Percentiles rank a stretch among this genome's conserved stretches.
phyloP scores from a whole-genome alignment of 2,888 invertebrate genomes.

The Caenorhabditis panamensis region DNA sequence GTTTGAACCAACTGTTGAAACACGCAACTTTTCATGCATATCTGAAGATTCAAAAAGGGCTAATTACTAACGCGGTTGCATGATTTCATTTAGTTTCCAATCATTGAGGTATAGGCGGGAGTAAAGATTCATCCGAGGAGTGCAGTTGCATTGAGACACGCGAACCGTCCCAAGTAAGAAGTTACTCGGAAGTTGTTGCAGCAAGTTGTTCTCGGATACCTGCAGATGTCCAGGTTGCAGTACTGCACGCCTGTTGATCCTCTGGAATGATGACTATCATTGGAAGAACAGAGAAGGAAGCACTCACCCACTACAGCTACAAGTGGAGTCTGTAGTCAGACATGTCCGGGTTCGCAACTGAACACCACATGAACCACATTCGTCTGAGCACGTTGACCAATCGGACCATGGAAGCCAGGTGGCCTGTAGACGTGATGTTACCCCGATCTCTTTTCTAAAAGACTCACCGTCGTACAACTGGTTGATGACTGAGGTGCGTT shows the following conservation, averaged over 20 bases:
- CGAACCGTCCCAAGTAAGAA: slow-evolving; percentile 48
- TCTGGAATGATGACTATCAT: slow-evolving; percentile 42
- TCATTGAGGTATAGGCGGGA: not conserved
- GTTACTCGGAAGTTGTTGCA: slow-evolving; percentile 65
- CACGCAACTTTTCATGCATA: too few species aligned
- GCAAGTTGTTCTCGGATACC: slow-evolving; percentile 67
- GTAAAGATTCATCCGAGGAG: not conserved
- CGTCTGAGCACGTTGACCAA: slow-evolving; percentile 70
- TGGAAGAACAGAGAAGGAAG: not conserved
- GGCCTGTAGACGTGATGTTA: slow-evolving; percentile 21
- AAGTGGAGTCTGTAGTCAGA: slow-evolving; percentile 57
- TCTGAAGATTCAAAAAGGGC: too few species aligned
- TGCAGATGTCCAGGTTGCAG: slow-evolving; percentile 70
- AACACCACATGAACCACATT: slow-evolving; percentile 73
- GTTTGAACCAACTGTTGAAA: not conserved
- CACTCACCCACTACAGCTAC: slow-evolving; percentile 65
- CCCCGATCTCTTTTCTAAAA: not conserved
- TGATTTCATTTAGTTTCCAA: not conserved
- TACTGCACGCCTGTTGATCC: slow-evolving; percentile 64
- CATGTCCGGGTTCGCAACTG: slow-evolving; percentile 67
- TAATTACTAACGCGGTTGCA: not conserved
- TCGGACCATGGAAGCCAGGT: slow-evolving; percentile 69
- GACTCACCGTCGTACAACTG: slow-evolving; percentile 55
- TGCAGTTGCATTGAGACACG: slow-evolving; percentile 43
- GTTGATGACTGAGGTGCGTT: slow-evolving; percentile 47